phyloP scores from a whole-genome alignment of 2,113 vertebrate species.

The Sander vitreus region DNA sequence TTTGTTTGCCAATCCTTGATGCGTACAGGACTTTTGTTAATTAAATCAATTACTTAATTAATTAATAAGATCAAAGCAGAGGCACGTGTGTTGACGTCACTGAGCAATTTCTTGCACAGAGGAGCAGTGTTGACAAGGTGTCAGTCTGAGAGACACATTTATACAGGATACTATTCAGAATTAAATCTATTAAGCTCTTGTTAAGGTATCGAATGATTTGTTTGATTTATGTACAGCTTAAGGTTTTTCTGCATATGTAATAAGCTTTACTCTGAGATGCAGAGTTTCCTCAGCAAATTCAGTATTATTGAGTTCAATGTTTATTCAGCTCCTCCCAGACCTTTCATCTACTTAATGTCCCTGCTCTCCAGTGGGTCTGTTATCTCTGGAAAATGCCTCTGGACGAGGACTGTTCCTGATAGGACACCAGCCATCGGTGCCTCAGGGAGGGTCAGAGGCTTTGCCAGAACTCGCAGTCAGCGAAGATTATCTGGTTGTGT shows the following conservation, averaged over 20 bases:
- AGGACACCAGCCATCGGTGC: conserved; percentile 43
- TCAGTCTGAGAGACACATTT: neutral
- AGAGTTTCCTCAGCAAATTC: conserved; percentile 46
- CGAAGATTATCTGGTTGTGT: conserved; percentile 65
- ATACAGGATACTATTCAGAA: neutral
- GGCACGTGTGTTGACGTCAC: neutral
- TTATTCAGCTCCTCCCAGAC: conserved; percentile 54
- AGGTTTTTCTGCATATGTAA: conserved; percentile 14
- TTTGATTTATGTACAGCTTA: conserved; percentile 11
- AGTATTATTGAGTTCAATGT: conserved; percentile 55
- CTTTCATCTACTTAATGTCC: conserved; percentile 57
- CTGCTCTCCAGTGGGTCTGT: conserved; percentile 48
- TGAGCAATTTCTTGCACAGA: neutral
- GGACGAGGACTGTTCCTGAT: conserved; percentile 59
- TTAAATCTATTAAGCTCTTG: neutral
- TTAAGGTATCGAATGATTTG: conserved; percentile 5
- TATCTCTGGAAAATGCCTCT: conserved; percentile 71
- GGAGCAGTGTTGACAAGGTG: neutral
- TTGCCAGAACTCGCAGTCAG: conserved; percentile 56
- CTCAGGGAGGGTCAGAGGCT: conserved; percentile 50
- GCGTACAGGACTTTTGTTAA: neutral
- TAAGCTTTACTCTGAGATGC: conserved; percentile 30
- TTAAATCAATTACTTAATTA: too few relatives aligned
- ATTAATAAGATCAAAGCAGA: conserved; percentile 33
- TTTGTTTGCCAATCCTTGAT: neutral